phyloP scores from a whole-genome alignment of 37 sponge, comb jelly and placozoan genomes.

The Spongilla lacustris region DNA sequence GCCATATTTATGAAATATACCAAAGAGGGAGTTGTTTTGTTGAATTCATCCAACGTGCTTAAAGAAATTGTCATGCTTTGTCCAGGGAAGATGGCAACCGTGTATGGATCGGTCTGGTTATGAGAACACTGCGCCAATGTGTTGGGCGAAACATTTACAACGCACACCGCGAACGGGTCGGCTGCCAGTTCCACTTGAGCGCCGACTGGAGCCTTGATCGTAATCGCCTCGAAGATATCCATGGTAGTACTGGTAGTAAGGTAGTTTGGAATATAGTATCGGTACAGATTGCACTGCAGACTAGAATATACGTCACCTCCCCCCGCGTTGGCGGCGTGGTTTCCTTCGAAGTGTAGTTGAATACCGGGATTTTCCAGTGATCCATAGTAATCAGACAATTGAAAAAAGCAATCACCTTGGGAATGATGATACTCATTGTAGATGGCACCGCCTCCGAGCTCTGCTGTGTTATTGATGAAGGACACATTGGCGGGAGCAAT shows the following conservation, averaged over 20 bases:
- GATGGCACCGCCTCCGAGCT: neutral
- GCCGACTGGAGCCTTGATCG: no score
- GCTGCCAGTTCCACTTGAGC: neutral
- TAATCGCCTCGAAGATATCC: no score
- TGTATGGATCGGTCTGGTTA: neutral
- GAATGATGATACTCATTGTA: neutral
- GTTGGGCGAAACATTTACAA: neutral
- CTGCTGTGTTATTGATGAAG: neutral
- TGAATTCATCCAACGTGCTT: neutral
- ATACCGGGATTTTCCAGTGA: neutral
- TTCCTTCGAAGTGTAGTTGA: neutral
- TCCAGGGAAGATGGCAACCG: neutral
- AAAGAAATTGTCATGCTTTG: neutral
- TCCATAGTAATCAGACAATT: neutral
- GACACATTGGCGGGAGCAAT: neutral
- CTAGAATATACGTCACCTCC: neutral
- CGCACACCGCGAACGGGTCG: neutral
- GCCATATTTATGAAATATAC: neutral
- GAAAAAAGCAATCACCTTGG: neutral
- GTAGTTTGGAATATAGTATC: no score
- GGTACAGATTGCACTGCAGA: neutral
- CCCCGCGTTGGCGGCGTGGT: neutral
- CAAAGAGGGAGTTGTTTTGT: neutral
- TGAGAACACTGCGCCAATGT: neutral
- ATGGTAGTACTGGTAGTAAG: no score